A percentile compares a stretch with the other conserved stretches of the same genome.
These are phyloP conservation scores for Onychomys torridus DNA, from an alignment of 2,797 vertebrate species.

Conservation along the genomic window DNA sequence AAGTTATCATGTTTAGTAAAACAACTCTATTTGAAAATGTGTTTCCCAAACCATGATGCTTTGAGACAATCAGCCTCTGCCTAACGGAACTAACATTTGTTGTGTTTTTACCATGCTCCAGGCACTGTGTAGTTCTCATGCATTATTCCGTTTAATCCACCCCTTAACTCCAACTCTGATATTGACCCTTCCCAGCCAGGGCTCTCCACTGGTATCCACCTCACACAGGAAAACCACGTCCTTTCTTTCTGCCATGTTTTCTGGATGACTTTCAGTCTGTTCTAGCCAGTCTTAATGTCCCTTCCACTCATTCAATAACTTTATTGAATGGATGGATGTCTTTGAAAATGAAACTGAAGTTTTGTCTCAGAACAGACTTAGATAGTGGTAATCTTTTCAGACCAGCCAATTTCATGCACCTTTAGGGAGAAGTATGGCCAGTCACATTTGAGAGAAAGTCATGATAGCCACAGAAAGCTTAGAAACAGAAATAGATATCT, in stretches of 20 bases:
- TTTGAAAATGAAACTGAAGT: neutral
- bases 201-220: neutral
- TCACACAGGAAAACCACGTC: neutral
- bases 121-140: neutral
- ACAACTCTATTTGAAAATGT: neutral
- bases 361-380: neutral
- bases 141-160: neutral
- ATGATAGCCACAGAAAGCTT: neutral
- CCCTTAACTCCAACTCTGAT: neutral
- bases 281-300: too few species aligned
- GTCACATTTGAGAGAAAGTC: neutral
- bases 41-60: neutral
- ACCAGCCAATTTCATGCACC: neutral
- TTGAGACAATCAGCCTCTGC: neutral
- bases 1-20: neutral
- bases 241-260: fast-evolving
- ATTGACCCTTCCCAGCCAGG: neutral
- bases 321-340: neutral
- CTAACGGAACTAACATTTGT: neutral
- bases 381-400: neutral
- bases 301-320: neutral
- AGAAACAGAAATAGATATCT: neutral
- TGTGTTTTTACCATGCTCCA: neutral
- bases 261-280: neutral
- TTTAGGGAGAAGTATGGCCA: neutral